Conservation (phyloP, 2,113 vertebrate genomes). For the Strix uralensis region DNA sequence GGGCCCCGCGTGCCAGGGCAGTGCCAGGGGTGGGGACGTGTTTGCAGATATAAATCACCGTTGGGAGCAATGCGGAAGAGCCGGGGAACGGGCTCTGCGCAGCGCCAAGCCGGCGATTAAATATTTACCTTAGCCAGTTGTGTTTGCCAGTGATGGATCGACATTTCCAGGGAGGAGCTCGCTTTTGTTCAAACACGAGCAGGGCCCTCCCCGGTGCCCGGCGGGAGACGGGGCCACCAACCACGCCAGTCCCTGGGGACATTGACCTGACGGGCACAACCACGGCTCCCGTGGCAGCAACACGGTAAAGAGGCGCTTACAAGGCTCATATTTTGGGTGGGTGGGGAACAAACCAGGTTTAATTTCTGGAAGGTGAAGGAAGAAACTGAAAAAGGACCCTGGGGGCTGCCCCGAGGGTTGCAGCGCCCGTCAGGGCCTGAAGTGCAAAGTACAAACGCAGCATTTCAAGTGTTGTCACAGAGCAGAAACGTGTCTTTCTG, state of each 20-base stretch:
- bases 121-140: conserved; percentile 48
- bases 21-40: conserved; percentile 2
- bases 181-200: not conserved
- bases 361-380: not conserved
- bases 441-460: conserved; percentile 32
- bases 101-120: conserved; percentile 45
- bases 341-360: not conserved
- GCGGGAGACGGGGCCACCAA: not conserved
- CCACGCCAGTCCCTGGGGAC: not conserved
- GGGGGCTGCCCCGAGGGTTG: not conserved
- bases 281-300: not conserved
- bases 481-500: not conserved
- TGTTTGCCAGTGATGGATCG: conserved; percentile 19
- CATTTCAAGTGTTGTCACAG: not conserved
- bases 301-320: not conserved
- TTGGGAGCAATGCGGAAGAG: conserved; percentile 25
- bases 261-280: rapidly evolving
- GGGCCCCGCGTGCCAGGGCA: not conserved
- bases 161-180: conserved; percentile 20
- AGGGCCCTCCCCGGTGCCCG: not conserved
- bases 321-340: not conserved
- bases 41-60: not conserved
- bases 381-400: not conserved
- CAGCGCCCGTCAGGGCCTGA: rapidly evolving
- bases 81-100: not conserved